Evolutionary conservation across 2,888 invertebrate species (phyloP).

Genomic region (Drosophila rellima): DNA sequence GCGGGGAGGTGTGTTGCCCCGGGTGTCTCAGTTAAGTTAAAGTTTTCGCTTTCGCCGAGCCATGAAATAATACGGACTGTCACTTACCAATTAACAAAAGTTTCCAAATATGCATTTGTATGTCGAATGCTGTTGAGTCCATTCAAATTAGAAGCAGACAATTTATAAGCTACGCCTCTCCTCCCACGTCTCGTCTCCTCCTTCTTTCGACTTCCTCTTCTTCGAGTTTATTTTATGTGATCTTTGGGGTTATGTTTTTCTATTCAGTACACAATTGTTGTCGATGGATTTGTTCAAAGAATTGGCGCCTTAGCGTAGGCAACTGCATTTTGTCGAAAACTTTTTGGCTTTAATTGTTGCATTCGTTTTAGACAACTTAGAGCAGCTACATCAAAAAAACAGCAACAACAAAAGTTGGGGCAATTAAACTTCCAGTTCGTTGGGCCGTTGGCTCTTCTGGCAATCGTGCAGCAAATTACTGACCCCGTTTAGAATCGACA

Average conservation of each 20-base stretch:
- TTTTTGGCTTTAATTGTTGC: constrained; percentile 79
- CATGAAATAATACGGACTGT: constrained; percentile 56
- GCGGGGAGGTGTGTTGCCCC: neutral
- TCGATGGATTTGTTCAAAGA: constrained; percentile 64
- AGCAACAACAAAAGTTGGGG: constrained; percentile 31
- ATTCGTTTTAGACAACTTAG: constrained; percentile 47
- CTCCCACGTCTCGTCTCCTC: constrained; percentile 9
- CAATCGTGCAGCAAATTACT: constrained; percentile 79
- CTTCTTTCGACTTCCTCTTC: neutral
- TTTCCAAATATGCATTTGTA: constrained; percentile 85
- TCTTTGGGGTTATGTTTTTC: constrained; percentile 36
- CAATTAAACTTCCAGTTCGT: constrained; percentile 77
- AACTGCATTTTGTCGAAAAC: constrained; percentile 74
- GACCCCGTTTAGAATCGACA: constrained; percentile 72
- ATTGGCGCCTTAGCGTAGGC: constrained; percentile 64
- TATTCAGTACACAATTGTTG: constrained; percentile 47
- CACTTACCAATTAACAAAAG: constrained; percentile 84
- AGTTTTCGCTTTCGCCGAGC: constrained; percentile 36
- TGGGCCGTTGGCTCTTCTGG: constrained; percentile 54
- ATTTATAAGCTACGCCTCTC: constrained; percentile 55
- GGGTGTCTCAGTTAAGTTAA: constrained; percentile 26
- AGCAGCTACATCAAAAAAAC: constrained; percentile 13
- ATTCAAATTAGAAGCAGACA: constrained; percentile 82
- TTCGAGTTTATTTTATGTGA: neutral
- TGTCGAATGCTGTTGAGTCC: constrained; percentile 83